phyloP scores from a whole-genome alignment of 2,797 vertebrate species.

The Amblyopsis hoosieri region DNA sequence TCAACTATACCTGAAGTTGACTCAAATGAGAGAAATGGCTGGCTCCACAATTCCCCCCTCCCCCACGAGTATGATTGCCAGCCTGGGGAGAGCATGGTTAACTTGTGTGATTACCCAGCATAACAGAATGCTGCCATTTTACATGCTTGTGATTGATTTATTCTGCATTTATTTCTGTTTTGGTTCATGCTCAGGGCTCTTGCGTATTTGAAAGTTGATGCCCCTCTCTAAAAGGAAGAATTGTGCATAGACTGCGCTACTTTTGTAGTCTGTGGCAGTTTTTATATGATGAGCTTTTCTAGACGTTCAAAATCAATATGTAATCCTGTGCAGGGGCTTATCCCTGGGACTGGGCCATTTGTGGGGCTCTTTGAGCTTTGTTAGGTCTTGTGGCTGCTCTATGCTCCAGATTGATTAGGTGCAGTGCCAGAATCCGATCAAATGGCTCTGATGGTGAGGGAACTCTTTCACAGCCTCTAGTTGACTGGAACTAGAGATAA shows the following conservation, averaged over 20 bases:
- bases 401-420: conserved; percentile 92
- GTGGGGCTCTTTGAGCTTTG: conserved; percentile 96
- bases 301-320: conserved; percentile 97
- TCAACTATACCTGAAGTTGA: not conserved
- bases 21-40: not conserved
- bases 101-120: conserved; percentile 19
- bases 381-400: conserved; percentile 87
- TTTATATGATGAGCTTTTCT: conserved; percentile 92
- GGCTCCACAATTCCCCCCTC: too few species aligned
- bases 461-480: conserved; percentile 85
- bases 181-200: conserved; percentile 72
- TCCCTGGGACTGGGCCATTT: conserved; percentile 91
- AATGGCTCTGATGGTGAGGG: conserved; percentile 90
- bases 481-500: conserved; percentile 96
- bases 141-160: conserved; percentile 81
- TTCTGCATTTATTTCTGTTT: conserved; percentile 55
- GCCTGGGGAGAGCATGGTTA: not conserved
- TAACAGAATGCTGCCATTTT: conserved; percentile 61
- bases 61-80: not conserved
- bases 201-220: conserved; percentile 86
- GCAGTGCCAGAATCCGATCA: conserved; percentile 91
- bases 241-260: conserved; percentile 89
- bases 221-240: conserved; percentile 83
- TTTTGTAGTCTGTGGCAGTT: conserved; percentile 85
- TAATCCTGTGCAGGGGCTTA: conserved; percentile 98